Conservation (phyloP, 1,140 invertebrate species). For the Drosophila insularis region DNA sequence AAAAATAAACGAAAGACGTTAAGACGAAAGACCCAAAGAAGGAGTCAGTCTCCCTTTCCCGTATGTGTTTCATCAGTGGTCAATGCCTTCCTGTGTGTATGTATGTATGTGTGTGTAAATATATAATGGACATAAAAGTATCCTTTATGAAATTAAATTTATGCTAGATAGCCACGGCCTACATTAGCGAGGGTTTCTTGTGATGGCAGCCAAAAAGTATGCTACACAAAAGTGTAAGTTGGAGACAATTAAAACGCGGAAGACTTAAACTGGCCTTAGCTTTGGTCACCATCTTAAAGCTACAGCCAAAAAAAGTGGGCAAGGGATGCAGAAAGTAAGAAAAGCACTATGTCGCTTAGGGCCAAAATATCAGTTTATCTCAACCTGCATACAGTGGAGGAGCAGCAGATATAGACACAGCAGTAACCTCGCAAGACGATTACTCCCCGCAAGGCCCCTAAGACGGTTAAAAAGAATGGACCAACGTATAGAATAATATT, state of each 20-base stretch:
- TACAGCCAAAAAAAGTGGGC: too few species aligned
- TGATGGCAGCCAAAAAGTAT: conserved; percentile 4
- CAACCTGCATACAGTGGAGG: too few species aligned
- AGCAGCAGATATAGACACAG: too few species aligned
- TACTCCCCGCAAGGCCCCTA: too few species aligned
- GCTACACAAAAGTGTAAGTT: not conserved
- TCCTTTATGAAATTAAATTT: conserved; percentile 65
- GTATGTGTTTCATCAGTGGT: conserved; percentile 18
- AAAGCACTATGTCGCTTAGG: too few species aligned
- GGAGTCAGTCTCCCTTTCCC: not conserved
- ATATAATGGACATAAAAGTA: conserved; percentile 52
- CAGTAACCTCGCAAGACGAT: too few species aligned
- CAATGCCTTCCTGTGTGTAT: conserved; percentile 13
- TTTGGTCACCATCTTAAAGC: too few species aligned
- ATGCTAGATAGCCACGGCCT: conserved; percentile 40
- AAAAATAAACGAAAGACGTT: conserved; percentile 55
- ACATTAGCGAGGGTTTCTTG: conserved; percentile 22
- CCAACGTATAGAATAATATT: too few species aligned
- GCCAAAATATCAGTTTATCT: too few species aligned
- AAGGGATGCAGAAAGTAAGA: too few species aligned
- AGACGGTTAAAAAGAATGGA: too few species aligned
- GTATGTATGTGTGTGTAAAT: conserved; percentile 31
- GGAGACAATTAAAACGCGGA: not conserved
- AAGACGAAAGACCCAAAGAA: conserved; percentile 62
- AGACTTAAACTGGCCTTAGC: too few species aligned